Base-by-base conservation (phyloP, 1,140 invertebrate genomes). In the Mycetomoellerius zeteki region DNA sequence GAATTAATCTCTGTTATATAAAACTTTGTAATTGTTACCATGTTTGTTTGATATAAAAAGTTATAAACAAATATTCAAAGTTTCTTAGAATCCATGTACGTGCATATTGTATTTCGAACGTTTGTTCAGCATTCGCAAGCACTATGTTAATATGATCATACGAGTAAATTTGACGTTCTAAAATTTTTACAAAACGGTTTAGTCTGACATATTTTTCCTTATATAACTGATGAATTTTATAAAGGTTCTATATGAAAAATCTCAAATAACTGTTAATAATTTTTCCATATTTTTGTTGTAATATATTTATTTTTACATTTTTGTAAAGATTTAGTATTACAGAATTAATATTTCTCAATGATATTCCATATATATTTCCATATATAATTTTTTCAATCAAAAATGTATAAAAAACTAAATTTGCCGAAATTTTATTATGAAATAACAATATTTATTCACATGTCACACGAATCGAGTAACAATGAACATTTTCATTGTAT, bases 91-190 rank as follows among this genome's bases (percentile, higher is more conserved):
- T 78, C 19, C 12, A 14, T 16, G 6, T n/a, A 24, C 0, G 7
- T 69, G 30, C n/a, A 69, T 27, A n/a, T 80, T 37, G 50, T 64
- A 37, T 80, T 67, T 67, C 47, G 69, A 69, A 69, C 14, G n/a
- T 81, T 81, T 69, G 1, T 14, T 81, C 7, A 69, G 10, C 2
- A 78, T 78, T 78, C n/a, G 5, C 27, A 78, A 78, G 27, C 8
- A 43, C 2, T 47, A 14, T 47, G 2, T 52, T 37, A 37, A 80
- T 24, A 24, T 4, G 37, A 37, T 77, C 8, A 62, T 78, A n/a
- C n/a, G n/a, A n/a, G n/a, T n/a, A 65, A 65, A 65, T 78, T 54
- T 52, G 43, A 76, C 37, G 21, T 76, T 75, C 7, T n/a, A 43
- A 62, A 56, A 30, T 30, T 37, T 64, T 64, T 19, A 43, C 24